phyloP scores from a whole-genome alignment of 2,888 invertebrate genomes.

The Aleiodes alternator region DNA sequence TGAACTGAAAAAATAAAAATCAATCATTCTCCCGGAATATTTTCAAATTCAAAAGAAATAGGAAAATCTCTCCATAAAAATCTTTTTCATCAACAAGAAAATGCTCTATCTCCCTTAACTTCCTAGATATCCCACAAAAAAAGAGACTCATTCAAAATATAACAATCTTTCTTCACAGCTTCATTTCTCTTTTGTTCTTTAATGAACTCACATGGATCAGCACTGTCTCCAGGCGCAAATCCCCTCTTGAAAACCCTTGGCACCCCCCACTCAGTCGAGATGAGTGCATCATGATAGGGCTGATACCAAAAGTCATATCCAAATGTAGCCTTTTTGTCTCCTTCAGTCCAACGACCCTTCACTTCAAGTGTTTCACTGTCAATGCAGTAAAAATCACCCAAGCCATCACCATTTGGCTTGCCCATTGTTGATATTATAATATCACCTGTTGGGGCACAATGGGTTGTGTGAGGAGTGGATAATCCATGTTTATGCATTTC shows the following conservation, averaged over 20 bases:
- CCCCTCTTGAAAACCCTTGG: constrained; percentile 87
- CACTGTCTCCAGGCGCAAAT: constrained; percentile 76
- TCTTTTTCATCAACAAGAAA: no score
- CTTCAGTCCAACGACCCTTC: constrained; percentile 88
- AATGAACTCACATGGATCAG: constrained; percentile 74
- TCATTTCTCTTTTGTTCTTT: background rate
- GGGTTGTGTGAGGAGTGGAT: constrained; percentile 94
- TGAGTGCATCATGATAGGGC: constrained; percentile 92
- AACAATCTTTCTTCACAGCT: no score
- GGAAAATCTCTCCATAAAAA: no score
- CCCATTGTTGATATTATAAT: constrained; percentile 98
- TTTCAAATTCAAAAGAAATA: no score
- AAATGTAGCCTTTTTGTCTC: constrained; percentile 81
- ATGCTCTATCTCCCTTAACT: no score
- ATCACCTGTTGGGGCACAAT: constrained; percentile 94
- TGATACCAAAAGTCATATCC: constrained; percentile 99
- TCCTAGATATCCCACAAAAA: no score
- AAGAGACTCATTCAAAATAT: no score
- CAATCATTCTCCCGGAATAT: no score
- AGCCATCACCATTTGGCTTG: constrained; percentile 88
- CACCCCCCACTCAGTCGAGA: constrained; percentile 94
- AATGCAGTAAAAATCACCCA: constrained; percentile 92
- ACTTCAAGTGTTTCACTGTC: constrained; percentile 88
- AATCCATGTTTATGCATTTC: constrained; percentile 86
- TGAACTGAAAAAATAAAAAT: no score